phyloP scores from a whole-genome alignment of 2,113 vertebrate genomes.

The Mus pahari region DNA sequence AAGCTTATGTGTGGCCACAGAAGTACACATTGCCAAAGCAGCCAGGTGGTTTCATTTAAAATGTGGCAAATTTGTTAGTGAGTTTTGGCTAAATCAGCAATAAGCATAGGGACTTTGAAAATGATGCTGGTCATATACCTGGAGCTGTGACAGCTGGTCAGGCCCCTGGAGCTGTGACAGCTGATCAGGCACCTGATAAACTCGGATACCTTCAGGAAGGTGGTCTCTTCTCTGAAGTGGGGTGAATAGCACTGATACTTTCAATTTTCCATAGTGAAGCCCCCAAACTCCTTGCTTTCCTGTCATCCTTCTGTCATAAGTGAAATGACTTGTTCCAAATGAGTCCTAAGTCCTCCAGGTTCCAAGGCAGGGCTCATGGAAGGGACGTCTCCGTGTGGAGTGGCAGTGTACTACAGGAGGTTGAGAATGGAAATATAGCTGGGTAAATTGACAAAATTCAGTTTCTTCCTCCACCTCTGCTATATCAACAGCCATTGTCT shows the following conservation, averaged over 20 bases:
- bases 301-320: neutral
- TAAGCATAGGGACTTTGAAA: neutral
- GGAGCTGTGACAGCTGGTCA: neutral
- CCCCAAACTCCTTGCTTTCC: rapidly evolving
- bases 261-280: neutral
- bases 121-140: no score
- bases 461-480: neutral
- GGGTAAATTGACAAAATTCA: neutral
- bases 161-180: no score
- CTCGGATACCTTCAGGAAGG: neutral
- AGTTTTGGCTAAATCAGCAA: neutral
- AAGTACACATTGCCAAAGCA: neutral
- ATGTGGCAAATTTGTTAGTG: neutral
- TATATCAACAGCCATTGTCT: neutral
- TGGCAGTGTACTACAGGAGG: rapidly evolving
- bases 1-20: neutral
- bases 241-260: rapidly evolving
- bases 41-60: neutral
- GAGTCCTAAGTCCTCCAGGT: neutral
- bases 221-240: neutral
- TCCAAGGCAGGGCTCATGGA: neutral
- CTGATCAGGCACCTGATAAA: neutral
- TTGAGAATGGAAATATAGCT: neutral
- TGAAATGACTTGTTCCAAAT: neutral
- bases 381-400: rapidly evolving